Conservation (phyloP, 2,797 vertebrate species). For the Vireo griseus region DNA sequence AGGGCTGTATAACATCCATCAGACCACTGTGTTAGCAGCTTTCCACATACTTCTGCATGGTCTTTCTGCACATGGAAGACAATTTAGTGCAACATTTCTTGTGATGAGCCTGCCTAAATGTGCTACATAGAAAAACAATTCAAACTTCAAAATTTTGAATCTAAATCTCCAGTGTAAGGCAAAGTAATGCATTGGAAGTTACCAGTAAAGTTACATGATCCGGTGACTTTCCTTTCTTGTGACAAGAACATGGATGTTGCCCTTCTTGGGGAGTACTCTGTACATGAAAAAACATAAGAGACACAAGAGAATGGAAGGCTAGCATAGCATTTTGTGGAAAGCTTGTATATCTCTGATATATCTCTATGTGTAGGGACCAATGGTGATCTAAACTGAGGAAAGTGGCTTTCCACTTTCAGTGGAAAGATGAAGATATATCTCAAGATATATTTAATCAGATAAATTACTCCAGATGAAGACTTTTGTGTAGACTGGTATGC, state of each 20-base stretch:
- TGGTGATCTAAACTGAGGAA: neutral
- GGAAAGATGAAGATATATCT: neutral
- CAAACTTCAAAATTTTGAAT: neutral
- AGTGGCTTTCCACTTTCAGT: neutral
- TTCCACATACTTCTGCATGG: neutral
- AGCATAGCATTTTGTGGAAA: neutral
- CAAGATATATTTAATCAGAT: neutral
- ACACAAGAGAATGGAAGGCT: neutral
- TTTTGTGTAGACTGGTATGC: neutral
- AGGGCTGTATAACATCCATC: neutral
- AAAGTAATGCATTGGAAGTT: neutral
- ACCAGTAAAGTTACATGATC: neutral
- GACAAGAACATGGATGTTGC: neutral
- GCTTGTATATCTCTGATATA: neutral
- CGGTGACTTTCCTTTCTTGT: rapidly evolving
- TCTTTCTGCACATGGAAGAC: neutral
- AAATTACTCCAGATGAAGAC: neutral
- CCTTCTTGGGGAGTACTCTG: neutral
- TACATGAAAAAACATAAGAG: neutral
- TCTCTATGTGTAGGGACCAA: neutral
- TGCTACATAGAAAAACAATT: neutral
- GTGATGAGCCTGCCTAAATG: neutral
- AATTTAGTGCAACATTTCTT: neutral
- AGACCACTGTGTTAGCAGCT: neutral
- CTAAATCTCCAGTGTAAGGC: neutral